Evolutionary conservation across 2,888 invertebrate genomes (phyloP), one percentile per base, ranked within the genome.

Genomic region (Nipponacmea schrenckii): DNA sequence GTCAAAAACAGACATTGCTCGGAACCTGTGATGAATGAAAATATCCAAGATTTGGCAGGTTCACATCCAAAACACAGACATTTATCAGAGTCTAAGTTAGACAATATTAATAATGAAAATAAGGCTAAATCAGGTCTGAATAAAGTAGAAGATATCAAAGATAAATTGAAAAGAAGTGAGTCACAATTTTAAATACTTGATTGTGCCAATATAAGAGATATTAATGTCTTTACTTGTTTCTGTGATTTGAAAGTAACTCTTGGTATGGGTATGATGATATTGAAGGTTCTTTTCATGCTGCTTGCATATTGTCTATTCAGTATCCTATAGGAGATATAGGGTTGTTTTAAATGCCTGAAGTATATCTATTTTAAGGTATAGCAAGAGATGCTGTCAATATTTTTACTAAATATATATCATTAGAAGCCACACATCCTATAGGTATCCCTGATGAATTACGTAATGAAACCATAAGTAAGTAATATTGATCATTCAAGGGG

Each of bases 401-500:
- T 85, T 94, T 94, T 86, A 93, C 93, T 83, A 93, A 93, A 86
- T 95, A 94, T 89, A 90, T 95, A 72, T 93, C 93, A 77, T 91
- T 92, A 79, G 94, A 94, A 90, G 93, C 85, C 89, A 91, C 88
- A 88, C 91, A 85, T 89, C 87, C 89, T 2, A 85, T 90, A 62
- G 87, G 86, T 17, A 81, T 90, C 14, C 83, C 84, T 17, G 88
- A 89, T 68, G 82, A 84, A 56, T 82, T 90, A n/a, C 80, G 89
- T 72, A 85, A 87, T 78, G 83, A 87, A 69, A 86, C 89, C 14
- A 88, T 89, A 72, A 84, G 90, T 90, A 81, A 82, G 86, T 83
- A 5, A 5, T 39, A 39, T 39, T 39, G 5, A 39, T 39, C 8
- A 7, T 39, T 39, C 1, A 31, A n/a, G n/a, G n/a, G n/a, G n/a